A percentile compares a stretch with the other conserved stretches of the same genome.
These are phyloP conservation scores for Microcebus ravelobensis DNA, from an alignment of 2,113 vertebrate genomes.

Conservation along the genomic window DNA sequence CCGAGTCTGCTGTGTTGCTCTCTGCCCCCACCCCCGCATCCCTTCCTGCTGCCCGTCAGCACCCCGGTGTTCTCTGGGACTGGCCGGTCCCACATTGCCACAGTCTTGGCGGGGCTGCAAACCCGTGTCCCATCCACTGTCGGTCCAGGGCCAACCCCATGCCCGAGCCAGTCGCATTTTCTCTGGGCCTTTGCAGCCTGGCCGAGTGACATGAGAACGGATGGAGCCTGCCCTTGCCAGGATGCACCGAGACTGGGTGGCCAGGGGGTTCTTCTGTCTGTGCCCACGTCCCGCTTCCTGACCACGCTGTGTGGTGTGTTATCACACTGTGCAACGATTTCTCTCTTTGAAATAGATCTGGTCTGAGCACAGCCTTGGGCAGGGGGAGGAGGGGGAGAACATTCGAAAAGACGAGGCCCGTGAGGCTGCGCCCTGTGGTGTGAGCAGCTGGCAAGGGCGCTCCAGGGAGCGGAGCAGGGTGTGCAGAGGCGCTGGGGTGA, in stretches of 20 bases:
- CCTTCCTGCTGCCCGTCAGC: not conserved
- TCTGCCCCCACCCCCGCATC: not conserved
- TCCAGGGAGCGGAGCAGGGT: rapidly evolving
- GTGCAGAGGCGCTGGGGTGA: too few relatives aligned
- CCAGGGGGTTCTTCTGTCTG: not conserved
- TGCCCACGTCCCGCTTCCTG: not conserved
- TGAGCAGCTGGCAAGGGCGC: too few relatives aligned
- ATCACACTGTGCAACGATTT: not conserved
- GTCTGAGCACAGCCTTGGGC: not conserved
- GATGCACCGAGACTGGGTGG: not conserved
- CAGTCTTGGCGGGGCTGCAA: not conserved
- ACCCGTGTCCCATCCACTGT: not conserved
- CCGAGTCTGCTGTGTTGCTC: not conserved
- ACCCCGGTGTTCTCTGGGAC: not conserved
- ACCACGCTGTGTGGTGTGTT: too few relatives aligned
- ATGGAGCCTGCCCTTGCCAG: not conserved
- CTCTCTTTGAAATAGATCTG: not conserved
- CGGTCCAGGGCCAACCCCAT: not conserved
- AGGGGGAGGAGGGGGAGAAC: not conserved
- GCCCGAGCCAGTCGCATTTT: not conserved
- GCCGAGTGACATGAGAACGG: too few relatives aligned
- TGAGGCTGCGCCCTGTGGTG: too few relatives aligned
- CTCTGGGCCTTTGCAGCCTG: not conserved
- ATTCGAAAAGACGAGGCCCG: not conserved
- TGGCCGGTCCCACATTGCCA: not conserved